Conservation (phyloP, 2,888 invertebrate species). For the Agriopis marginaria region DNA sequence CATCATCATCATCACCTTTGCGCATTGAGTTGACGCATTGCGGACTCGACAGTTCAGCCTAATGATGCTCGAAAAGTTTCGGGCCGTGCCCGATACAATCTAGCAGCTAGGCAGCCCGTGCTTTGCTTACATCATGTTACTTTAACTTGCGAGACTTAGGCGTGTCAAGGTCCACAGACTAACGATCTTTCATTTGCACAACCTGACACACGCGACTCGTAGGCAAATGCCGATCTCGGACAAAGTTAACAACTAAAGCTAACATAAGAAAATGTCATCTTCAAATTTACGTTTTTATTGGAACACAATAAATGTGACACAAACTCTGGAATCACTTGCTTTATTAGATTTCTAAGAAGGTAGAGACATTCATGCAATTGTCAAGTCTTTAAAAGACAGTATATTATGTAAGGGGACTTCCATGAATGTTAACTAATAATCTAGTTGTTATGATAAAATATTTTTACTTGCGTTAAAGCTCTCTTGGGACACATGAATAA, state of each 20-base stretch:
- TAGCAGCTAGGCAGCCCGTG: slow-evolving; percentile 36
- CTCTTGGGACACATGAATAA: slow-evolving; percentile 13
- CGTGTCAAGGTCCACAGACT: slow-evolving; percentile 63
- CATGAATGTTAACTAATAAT: neutral
- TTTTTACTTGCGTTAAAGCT: slow-evolving; percentile 5
- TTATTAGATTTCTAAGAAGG: neutral
- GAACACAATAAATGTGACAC: neutral
- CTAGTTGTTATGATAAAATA: neutral
- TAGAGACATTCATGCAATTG: neutral
- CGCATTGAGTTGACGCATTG: slow-evolving; percentile 27
- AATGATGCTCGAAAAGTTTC: slow-evolving; percentile 44
- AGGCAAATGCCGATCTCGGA: slow-evolving; percentile 30
- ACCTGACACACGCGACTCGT: slow-evolving; percentile 41
- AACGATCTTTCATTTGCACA: slow-evolving; percentile 60
- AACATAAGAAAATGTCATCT: neutral
- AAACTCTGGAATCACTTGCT: neutral
- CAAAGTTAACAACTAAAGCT: neutral
- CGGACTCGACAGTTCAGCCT: slow-evolving; percentile 37
- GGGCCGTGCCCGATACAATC: slow-evolving; percentile 47
- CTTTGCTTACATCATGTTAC: slow-evolving; percentile 55
- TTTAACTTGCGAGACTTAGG: slow-evolving; percentile 51
- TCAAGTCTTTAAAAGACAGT: too few relatives aligned
- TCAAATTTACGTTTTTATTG: neutral
- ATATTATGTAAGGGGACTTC: neutral
- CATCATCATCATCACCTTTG: slow-evolving; percentile 10